Evolutionary conservation across 2,113 vertebrate species (phyloP), one percentile per base, ranked within the genome.

Genomic region (Neodontobutis hainanensis): DNA sequence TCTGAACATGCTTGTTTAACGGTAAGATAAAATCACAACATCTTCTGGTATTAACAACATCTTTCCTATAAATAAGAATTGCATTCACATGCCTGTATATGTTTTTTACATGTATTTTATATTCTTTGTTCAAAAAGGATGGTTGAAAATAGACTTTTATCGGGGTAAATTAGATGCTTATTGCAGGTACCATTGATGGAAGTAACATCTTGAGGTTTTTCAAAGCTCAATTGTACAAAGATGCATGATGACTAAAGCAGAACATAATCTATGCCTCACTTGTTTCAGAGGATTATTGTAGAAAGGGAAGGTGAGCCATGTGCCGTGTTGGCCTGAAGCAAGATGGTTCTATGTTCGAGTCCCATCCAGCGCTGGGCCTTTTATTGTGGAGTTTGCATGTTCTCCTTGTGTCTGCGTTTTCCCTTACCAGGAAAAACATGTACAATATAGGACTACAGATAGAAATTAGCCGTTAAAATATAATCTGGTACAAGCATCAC

Each of bases 241-340:
- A 85, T 77, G 80, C 71, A 79, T 64, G 65, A 64, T 12, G 79
- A 78, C 78, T 80, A 87, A 84, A 51, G 60, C 42, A 70, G 81
- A 83, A 61, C 65, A 77, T 87, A 84, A 88, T 90, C 89, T 89
- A 78, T 81, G 78, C 82, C 88, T 87, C 83, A 42, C 77, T 65
- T 80, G 72, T 70, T 90, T 73, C 66, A 68, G 73, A 65, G 84
- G 85, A 87, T 86, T 88, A 87, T 5, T 66, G 72, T 43, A 11
- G 43, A 43, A 35, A 58, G 45, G 35, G 16, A 19, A 65, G 70
- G 19, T 27, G 19, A 27, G 19, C 19, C 19, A 3, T 27, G 19
- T 27, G 19, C 19, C 19, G 19, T 27, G 19, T 27, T 27, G 19
- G 19, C 19, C 19, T 27, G 19, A 27, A 27, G 19, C 19, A 27